These are phyloP conservation scores for Chaitophorus viminalis DNA, from an alignment of 2,888 invertebrate genomes.

Conservation along the genomic window DNA sequence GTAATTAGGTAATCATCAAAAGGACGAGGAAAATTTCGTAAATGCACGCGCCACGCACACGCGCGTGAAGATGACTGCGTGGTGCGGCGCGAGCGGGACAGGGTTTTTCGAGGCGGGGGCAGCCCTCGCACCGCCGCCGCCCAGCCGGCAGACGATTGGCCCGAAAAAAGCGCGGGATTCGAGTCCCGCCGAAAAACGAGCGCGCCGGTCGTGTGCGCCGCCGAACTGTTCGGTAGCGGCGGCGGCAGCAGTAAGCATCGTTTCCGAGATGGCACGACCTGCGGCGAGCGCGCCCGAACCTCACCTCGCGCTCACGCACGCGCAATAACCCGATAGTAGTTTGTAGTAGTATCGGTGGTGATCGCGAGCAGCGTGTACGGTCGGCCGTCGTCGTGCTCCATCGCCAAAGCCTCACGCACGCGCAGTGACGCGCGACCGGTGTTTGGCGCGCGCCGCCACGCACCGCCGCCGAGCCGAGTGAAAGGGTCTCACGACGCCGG, in stretches of 20 bases:
- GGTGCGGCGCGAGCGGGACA: not conserved
- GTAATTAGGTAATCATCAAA: too few relatives aligned
- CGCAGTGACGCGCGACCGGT: not conserved
- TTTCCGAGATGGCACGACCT: not conserved
- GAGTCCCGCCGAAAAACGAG: slow-evolving; percentile 53
- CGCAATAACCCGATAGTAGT: not conserved
- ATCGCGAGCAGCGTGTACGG: slow-evolving; percentile 2
- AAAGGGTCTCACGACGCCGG: slow-evolving; percentile 32
- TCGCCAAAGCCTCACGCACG: slow-evolving; percentile 7
- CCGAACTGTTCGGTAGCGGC: not conserved
- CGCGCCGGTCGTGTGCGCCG: not conserved
- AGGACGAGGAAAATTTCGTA: too few relatives aligned
- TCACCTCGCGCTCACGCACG: not conserved
- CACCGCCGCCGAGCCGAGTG: slow-evolving; percentile 5
- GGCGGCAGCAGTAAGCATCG: not conserved
- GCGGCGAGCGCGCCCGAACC: not conserved
- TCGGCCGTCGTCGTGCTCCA: not conserved
- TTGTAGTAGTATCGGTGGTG: not conserved
- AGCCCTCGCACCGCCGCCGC: slow-evolving; percentile 46
- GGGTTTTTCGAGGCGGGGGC: slow-evolving; percentile 57
- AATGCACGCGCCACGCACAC: not conserved
- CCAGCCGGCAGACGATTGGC: slow-evolving; percentile 56
- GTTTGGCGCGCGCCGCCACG: not conserved
- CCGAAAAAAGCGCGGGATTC: slow-evolving; percentile 59
- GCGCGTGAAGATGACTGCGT: not conserved